Base-by-base conservation (phyloP, 2,113 vertebrate genomes). In the Clupea harengus region DNA sequence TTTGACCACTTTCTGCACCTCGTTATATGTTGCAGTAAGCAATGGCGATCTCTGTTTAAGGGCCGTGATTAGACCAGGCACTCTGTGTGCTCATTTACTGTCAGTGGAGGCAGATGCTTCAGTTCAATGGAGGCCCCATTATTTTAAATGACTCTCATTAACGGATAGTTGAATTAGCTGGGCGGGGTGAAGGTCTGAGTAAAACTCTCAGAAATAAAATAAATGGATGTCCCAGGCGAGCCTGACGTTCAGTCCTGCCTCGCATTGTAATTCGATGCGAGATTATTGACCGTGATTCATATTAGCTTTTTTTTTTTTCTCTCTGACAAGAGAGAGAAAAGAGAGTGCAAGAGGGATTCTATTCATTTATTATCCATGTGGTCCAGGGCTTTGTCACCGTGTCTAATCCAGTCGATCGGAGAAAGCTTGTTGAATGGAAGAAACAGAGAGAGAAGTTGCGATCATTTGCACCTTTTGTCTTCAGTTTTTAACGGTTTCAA, bases 91-190 rank as follows among this genome's bases (percentile, higher is more conserved):
- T n/a, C 18, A n/a, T 52, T 52, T 52, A 2, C 50, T 52, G 15
- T 52, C 50, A 52, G 50, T 52, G 50, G 50, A 72, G 64, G 64
- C 64, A 72, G 64, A 72, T 72, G 64, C 64, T 25, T 8, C n/a
- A 85, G 60, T 87, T 88, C 90, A 94, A 91, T 94, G 94, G 93
- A 89, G 82, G 85, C n/a, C 84, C 85, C 94, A 85, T 95, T 94
- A 94, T 95, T 95, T 94, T 94, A 94, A 95, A 94, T 94, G 89
- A 82, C 90, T 93, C 90, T 91, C 90, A 92, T 95, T 95, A 95
- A 82, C 22, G 85, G 89, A 52, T 93, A 64, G 25, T 8, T 11
- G 64, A 32, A 88, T 84, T 85, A 60, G 44, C 9, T 67, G 83
- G 52, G 22, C 22, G 8, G 64, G 64, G 2, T 6, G 3, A 9